phyloP scores from a whole-genome alignment of 2,113 vertebrate genomes.

The Cygnus atratus region DNA sequence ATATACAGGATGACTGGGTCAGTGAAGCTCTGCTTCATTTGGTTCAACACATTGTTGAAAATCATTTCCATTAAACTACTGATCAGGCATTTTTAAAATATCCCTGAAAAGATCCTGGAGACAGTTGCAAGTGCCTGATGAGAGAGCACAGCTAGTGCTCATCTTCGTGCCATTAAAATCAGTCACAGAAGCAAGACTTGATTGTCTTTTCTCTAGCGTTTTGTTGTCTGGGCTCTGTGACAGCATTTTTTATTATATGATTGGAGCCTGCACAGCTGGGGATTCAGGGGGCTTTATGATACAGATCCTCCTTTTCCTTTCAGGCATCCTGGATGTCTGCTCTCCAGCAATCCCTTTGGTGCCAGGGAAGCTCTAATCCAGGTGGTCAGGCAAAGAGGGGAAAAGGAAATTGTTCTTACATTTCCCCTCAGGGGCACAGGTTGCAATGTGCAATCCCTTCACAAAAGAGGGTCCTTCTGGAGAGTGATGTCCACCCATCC shows the following conservation, averaged over 20 bases:
- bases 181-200: accelerated
- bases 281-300: accelerated
- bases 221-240: background rate
- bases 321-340: background rate
- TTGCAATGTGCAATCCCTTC: accelerated
- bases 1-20: background rate
- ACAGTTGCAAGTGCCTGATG: background rate
- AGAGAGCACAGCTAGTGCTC: background rate
- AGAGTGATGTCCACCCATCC: accelerated
- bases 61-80: background rate
- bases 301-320: background rate
- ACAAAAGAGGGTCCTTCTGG: accelerated
- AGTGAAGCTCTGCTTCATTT: accelerated
- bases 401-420: background rate
- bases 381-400: accelerated
- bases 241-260: background rate
- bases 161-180: background rate
- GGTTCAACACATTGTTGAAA: background rate
- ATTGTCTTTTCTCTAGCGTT: background rate
- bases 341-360: background rate
- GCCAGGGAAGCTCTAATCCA: background rate
- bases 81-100: background rate
- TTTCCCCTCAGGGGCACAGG: background rate
- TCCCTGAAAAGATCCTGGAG: background rate
- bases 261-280: background rate